Base-by-base conservation (phyloP, 2,797 vertebrate species). In the Valencia hispanica region DNA sequence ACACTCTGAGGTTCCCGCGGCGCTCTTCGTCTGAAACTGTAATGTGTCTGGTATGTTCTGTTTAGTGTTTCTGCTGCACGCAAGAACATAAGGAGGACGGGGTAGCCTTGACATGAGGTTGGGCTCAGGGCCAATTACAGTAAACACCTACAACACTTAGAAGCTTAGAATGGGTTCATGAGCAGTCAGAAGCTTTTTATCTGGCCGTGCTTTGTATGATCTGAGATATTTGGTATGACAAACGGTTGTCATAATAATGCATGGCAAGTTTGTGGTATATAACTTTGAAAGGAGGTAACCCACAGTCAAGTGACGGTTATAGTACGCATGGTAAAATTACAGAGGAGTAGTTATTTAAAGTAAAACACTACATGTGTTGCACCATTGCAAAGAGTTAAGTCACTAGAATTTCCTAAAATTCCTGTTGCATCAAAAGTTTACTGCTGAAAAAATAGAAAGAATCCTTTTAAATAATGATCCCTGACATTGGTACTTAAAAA, bases 81-180 rank as follows among this genome's bases (percentile, higher is more conserved):
- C 80, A 68, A 72, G 78, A 81, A 87, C 75, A 79, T 70, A 70
- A 84, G 88, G 85, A 85, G 84, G 80, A 86, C 68, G 43, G 53
- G 72, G 32, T 70, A 83, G 79, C 86, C 84, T 88, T 88, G 84
- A 80, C 81, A 69, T 5, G 71, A 74, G 53, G 41, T 75, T 80
- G 79, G 86, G 84, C 83, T 63, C 32, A 2, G 5, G 70, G 72
- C 73, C 69, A 0, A 14, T 34, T 51, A 48, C 73, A 65, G 71
- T 89, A 79, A 89, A 87, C 83, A 83, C 89, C 77, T 86, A 70
- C 27, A 36, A 79, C 47, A 51, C 2, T 1, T 59, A 18, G 74
- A 25, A 55, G 53, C 70, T 39, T 78, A 72, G 73, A 76, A 61
- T 68, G 41, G 47, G 57, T 91, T 92, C 85, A 90, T 30, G 55